Conservation (phyloP, 1,140 invertebrate genomes). For the Druon quercuslanigerum region DNA sequence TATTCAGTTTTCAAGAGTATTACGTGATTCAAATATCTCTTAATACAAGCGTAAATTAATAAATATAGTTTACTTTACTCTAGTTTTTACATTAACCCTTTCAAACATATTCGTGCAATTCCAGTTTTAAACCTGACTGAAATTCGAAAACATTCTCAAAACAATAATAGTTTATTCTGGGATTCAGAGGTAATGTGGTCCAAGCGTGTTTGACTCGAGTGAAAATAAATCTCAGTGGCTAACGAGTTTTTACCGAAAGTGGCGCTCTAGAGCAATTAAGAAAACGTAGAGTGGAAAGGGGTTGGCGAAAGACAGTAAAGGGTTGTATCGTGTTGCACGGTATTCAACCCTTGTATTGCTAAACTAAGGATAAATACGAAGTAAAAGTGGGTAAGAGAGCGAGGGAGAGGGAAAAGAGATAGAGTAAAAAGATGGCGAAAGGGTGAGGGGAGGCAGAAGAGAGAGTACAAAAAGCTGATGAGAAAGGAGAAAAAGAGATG, state of each 20-base stretch:
- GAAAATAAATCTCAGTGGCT: slow-evolving; percentile 69
- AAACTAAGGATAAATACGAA: slow-evolving; percentile 58
- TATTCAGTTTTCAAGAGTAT: too few species aligned
- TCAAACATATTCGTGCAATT: too few species aligned
- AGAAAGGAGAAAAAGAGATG: slow-evolving; percentile 17
- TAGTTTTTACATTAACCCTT: too few species aligned
- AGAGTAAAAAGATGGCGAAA: slow-evolving; percentile 19
- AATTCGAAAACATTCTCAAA: not conserved
- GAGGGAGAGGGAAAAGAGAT: not conserved
- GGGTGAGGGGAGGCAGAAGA: slow-evolving; percentile 30
- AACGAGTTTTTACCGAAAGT: slow-evolving; percentile 70
- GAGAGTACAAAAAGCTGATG: slow-evolving; percentile 1
- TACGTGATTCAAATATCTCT: too few species aligned
- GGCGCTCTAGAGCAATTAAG: slow-evolving; percentile 67
- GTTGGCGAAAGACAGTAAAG: slow-evolving; percentile 41
- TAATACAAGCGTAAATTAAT: too few species aligned
- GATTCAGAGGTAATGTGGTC: slow-evolving; percentile 46
- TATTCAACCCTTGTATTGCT: slow-evolving; percentile 58
- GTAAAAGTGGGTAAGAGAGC: slow-evolving; percentile 47
- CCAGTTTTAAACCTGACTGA: too few species aligned
- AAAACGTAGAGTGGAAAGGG: slow-evolving; percentile 49
- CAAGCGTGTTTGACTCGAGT: slow-evolving; percentile 44
- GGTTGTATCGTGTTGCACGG: slow-evolving; percentile 64
- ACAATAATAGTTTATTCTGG: not conserved
- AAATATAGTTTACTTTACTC: too few species aligned